These are phyloP conservation scores for Paramisgurnus dabryanus DNA, from an alignment of 2,113 vertebrate genomes.

Conservation along the genomic window DNA sequence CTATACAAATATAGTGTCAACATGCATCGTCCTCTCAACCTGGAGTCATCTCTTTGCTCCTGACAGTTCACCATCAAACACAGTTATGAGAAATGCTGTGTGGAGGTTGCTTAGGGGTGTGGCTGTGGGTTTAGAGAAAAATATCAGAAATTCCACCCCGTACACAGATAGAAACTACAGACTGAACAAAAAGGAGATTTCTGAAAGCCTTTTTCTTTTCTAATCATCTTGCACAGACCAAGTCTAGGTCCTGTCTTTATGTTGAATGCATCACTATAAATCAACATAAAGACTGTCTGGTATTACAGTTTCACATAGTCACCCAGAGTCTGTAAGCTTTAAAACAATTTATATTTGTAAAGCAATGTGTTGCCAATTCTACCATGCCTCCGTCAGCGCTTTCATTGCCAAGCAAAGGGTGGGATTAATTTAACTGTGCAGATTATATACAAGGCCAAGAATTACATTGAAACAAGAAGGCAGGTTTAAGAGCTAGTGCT, in stretches of 20 bases:
- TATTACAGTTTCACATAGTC: slow-evolving; percentile 13
- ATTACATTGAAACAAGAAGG: slow-evolving; percentile 66
- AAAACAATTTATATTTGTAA: slow-evolving; percentile 66
- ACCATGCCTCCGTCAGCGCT: slow-evolving; percentile 23
- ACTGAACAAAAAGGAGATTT: slow-evolving; percentile 38
- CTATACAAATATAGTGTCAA: neutral
- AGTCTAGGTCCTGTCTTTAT: slow-evolving; percentile 25
- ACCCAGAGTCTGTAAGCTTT: slow-evolving; percentile 45
- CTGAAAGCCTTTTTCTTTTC: slow-evolving; percentile 60
- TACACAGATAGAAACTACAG: slow-evolving; percentile 19
- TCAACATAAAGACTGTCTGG: slow-evolving; percentile 23
- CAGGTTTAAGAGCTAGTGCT: slow-evolving; percentile 57
- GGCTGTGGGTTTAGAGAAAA: slow-evolving; percentile 17
- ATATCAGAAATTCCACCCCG: slow-evolving; percentile 1
- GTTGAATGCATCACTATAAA: slow-evolving; percentile 40
- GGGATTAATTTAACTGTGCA: slow-evolving; percentile 65
- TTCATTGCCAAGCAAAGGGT: slow-evolving; percentile 34
- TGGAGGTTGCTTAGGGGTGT: neutral
- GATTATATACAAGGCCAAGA: slow-evolving; percentile 52
- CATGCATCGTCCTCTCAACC: neutral
- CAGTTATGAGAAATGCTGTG: slow-evolving; percentile 13
- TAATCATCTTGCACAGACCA: slow-evolving; percentile 54
- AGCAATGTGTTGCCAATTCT: slow-evolving; percentile 47
- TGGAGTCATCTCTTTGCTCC: slow-evolving; percentile 22
- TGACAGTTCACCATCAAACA: neutral